Base-by-base conservation (phyloP, 2,797 vertebrate genomes). In the Hyperoplus lanceolatus region DNA sequence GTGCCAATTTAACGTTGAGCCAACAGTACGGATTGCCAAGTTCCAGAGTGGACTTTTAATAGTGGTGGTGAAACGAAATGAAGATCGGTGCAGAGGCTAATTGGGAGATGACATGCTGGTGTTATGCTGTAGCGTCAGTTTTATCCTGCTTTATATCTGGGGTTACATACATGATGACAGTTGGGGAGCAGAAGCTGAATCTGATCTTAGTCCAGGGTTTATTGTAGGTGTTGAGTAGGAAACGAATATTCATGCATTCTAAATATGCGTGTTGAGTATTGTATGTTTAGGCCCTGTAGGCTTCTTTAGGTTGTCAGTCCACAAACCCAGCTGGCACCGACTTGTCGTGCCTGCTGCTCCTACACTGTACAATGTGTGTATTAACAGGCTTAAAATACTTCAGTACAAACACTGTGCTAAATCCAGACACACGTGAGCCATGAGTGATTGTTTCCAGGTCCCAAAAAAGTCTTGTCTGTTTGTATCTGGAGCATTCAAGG, bases 41-140 rank as follows among this genome's bases (percentile, higher is more conserved):
- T 65, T 60, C 70, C 49, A 49, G 50, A 48, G 54, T 16, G 54
- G 43, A 56, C 68, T 76, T 87, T 81, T 70, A 82, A 79, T 75
- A 73, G 58, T 21, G 56, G 61, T 1, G 51, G 53, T 42, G 61
- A 73, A 64, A 79, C 5, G 1, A 70, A 73, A 71, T 76, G 29
- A 70, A 55, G 57, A 56, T 60, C 43, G 49, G 16, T 57, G 13
- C 10, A 49, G 49, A 49, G 6, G 70, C 16, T 73, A 73, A 87
- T 65, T 70, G 71, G 77, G 77, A 70, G 79, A 70, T 77, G 85
- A 83, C 83, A 86, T 36, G 67, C 41, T 53, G 29, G 29, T 29
- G 71, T 50, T 70, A 66, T 58, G 58, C 10, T 45, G 56, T 0
- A 29, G 78, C 56, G 53, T 78, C 58, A 41, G 3, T 4, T 71